Base-by-base conservation (phyloP, 2,797 vertebrate species). In the Artibeus lituratus region DNA sequence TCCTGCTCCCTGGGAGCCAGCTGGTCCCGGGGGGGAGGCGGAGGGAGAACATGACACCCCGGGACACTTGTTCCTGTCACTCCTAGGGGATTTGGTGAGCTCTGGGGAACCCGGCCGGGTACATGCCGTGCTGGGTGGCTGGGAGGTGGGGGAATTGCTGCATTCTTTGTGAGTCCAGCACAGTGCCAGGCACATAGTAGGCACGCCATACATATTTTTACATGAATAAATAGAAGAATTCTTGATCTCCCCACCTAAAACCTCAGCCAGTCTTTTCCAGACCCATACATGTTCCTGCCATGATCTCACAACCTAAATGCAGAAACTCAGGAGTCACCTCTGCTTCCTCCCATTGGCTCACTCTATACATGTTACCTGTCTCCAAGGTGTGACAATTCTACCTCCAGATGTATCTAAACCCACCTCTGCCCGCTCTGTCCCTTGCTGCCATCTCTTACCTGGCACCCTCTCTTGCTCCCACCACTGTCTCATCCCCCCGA, bases 51-150 rank as follows among this genome's bases (percentile, higher is more conserved):
- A 53, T 47, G 95, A 97, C 85, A 97, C 97, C 29, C 8, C 22
- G 0, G 3, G 10, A 80, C 97, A 98, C 93, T 92, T 96, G 97
- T 94, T 72, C 51, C 90, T 96, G 96, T 92, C 97, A 92, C 85
- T 98, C 97, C 65, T 21, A 35, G 92, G 96, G 95, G 90, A 96
- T 96, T 96, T 97, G 96, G 90, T 94, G 97, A 97, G 87, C 86
- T 10, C 26, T 44, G 93, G 94, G 83, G 76, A 16, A 21, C 55
- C 67, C 14, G 76, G 87, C 53, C 0, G 24, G 95, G 97, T 73
- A 97, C 97, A 96, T 37, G 73, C 86, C 67, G 97, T 97, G 94
- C 97, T 16, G 92, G 51, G 57, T 32, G 35, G 35, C 85, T 0
- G 2, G 74, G 72, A 10, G 59, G 19, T 10, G 16, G 82, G 73